Percentiles rank a stretch among this genome's conserved stretches.
Conservation (phyloP, 2,113 vertebrate genomes). For the Passerina amoena region DNA sequence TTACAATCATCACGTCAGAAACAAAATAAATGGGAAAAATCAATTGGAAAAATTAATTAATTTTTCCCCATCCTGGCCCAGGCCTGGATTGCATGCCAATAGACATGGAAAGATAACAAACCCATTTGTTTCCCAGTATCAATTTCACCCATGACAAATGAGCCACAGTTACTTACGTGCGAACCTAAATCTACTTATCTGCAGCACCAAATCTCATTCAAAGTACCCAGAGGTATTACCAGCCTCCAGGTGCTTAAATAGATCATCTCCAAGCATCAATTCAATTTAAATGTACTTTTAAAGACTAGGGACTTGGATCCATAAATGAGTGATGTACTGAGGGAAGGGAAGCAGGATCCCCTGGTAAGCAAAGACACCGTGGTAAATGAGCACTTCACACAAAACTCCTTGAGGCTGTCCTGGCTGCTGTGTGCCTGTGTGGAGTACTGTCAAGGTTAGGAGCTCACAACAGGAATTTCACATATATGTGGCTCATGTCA, state of each 20-base stretch:
- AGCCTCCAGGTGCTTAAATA: not conserved
- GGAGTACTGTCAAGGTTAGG: not conserved
- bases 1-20: not conserved
- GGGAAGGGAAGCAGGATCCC: not conserved
- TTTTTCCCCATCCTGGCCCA: not conserved
- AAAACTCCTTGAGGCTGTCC: not conserved
- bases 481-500: not conserved
- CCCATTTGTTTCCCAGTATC: not conserved
- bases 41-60: not conserved
- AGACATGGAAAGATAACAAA: not conserved
- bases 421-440: not conserved
- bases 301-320: not conserved
- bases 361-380: not conserved
- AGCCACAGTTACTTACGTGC: fast-evolving
- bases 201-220: not conserved
- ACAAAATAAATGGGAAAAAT: not conserved
- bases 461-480: not conserved
- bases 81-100: not conserved
- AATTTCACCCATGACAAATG: not conserved
- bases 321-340: not conserved
- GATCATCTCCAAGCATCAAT: not conserved
- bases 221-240: not conserved
- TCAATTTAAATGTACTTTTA: not conserved
- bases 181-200: not conserved
- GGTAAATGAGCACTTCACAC: not conserved